Base-by-base conservation (phyloP, 2,888 invertebrate species). In the Micropterix aruncella region DNA sequence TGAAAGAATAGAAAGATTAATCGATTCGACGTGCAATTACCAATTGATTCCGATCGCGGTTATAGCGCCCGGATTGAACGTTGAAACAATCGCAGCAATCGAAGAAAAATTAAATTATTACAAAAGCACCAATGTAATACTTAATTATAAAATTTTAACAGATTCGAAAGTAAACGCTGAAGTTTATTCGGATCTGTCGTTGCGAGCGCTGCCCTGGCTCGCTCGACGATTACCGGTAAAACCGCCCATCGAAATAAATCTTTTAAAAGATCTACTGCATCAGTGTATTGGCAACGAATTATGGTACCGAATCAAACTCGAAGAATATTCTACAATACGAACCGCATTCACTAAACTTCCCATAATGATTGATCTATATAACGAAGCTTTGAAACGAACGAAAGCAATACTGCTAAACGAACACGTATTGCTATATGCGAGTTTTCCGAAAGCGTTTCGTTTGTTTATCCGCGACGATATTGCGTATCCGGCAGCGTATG, bases 391-490 rank as follows among this genome's bases (percentile, higher is more conserved):
- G 16, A 68, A 72, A 41, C 75, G 75, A 52, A 58, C 85, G 41
- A 74, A 73, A 37, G 59, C 72, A 38, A 70, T 81, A 41, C 62
- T 79, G 19, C 68, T 77, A 19, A 73, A 81, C 56, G 67, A 74
- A 50, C 70, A 76, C 50, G 61, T 76, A 37, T 66, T 70, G 5
- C 71, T 76, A 49, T 75, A 77, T 50, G 70, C 77, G 1, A 66
- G 73, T 52, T 81, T 86, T 59, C 77, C 86, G 1, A 59, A 71
- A 16, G 80, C 83, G 54, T 74, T 87, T 46, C 70, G 69, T 46
- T 56, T 62, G 37, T 77, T 72, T 60, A 59, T 77, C 44, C 62
- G 73, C 49, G 53, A 57, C 41, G 54, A 62, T 14, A 63, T 69
- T 1, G 66, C 70, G 38, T 72, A 73, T 52, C 81, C 84, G 0